Percentiles rank a stretch among this genome's conserved stretches.
Evolutionary conservation across 2,888 invertebrate genomes (phyloP).

Genomic region (Ypsolopha scabrella): DNA sequence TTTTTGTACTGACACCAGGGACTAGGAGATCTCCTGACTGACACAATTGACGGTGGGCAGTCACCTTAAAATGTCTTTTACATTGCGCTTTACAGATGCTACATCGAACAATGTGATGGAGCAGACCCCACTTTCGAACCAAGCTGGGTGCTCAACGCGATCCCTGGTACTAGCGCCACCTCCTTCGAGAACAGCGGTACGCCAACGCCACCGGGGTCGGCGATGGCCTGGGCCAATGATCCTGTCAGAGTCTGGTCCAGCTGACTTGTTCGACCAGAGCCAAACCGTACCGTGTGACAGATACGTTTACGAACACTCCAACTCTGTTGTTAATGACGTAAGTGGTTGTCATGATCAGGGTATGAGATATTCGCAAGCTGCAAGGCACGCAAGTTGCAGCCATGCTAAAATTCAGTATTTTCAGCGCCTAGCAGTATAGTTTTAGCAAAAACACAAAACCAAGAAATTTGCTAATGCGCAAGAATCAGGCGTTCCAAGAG

Average conservation of each 20-base stretch:
- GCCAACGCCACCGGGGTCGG: conserved; percentile 19
- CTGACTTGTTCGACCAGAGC: conserved; percentile 31
- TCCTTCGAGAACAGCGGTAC: conserved; percentile 43
- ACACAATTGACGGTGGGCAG: no score
- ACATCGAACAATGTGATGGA: conserved; percentile 42
- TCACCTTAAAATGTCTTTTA: no score
- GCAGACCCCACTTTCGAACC: conserved; percentile 31
- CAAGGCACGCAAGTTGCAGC: no score
- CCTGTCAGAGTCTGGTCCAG: conserved; percentile 37
- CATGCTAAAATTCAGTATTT: no score
- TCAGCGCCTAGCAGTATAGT: no score
- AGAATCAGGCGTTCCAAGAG: no score
- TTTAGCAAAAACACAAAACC: no score
- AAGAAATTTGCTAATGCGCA: no score
- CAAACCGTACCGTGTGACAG: conserved; percentile 26
- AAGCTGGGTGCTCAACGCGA: conserved; percentile 39
- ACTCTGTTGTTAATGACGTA: conserved; percentile 54
- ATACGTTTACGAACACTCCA: conserved; percentile 42
- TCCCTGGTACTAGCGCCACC: conserved; percentile 25
- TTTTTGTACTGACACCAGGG: no score
- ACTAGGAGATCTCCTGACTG: no score
- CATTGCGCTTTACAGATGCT: conserved; percentile 30
- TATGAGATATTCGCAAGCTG: no score
- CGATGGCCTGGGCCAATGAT: neutral
- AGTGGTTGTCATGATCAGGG: conserved; percentile 17